These are phyloP conservation scores for Papilio demoleus DNA, from an alignment of 2,888 invertebrate genomes.

Conservation along the genomic window DNA sequence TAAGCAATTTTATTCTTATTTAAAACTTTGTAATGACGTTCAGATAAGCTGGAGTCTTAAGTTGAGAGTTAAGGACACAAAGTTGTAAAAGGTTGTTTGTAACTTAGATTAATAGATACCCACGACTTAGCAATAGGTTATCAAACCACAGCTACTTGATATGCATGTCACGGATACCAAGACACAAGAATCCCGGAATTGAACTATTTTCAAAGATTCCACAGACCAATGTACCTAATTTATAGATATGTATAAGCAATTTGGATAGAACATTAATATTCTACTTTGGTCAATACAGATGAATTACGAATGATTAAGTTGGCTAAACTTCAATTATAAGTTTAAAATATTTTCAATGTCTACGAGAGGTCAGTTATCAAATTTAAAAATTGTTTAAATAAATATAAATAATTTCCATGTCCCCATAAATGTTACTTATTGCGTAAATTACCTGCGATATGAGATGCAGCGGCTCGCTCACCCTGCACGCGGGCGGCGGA, in stretches of 20 bases:
- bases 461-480: constrained; percentile 73
- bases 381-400: no score
- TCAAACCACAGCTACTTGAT: constrained; percentile 18
- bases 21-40: neutral
- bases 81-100: neutral
- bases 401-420: neutral
- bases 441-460: constrained; percentile 64
- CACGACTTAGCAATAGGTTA: constrained; percentile 16
- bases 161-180: constrained; percentile 21
- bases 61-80: neutral
- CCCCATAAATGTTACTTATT: constrained; percentile 4
- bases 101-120: constrained; percentile 1
- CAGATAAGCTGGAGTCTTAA: neutral
- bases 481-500: constrained; percentile 72
- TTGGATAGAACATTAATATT: neutral
- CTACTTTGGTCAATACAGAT: neutral
- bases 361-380: no score
- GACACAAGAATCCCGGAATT: neutral
- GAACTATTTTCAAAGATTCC: constrained; percentile 25
- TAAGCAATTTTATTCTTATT: neutral
- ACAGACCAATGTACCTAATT: neutral
- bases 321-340: no score
- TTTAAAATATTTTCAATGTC: no score
- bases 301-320: no score
- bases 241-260: neutral